Evolutionary conservation across 2,113 vertebrate genomes (phyloP), one percentile per base, ranked within the genome.

Genomic region (Fregetta grallaria): DNA sequence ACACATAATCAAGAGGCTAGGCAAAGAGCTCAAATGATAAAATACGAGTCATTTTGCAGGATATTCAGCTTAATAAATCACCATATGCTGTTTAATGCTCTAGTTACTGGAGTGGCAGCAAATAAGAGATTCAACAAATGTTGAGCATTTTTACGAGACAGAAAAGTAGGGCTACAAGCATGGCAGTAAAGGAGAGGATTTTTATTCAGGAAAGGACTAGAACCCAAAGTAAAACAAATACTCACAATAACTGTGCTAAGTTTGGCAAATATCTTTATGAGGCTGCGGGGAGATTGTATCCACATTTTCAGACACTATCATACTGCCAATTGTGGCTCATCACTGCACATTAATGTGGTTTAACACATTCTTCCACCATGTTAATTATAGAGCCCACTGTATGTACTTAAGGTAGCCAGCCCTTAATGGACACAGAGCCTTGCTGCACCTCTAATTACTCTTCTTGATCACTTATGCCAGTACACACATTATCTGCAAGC

Each of bases 401-500:
- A 66, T 21, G 52, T 42, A 71, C 42, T 91, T 72, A 85, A 92
- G 66, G 19, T 40, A 94, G 82, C 47, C 88, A 95, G 88, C 62
- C 58, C 82, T 71, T 95, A 95, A 97, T 92, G 92, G 87, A 70
- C 80, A 81, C 2, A 89, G 68, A 84, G 80, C 62, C 83, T 50
- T 66, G 62, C 50, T 93, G 67, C 47, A 62, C 67, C 63, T 91
- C 86, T 92, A 81, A 95, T 94, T 91, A 40, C 66, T 55, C 71
- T 52, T 90, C 62, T 36, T 82, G 73, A 50, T 90, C 83, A 65
- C 59, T 95, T 66, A 73, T 87, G 83, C 82, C 96, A 94, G 71
- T 23, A 40, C 21, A 18, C 40, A 91, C 86, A 94, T 92, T 94
- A 92, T 76, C 86, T 92, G 74, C 94, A 94, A 97, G 53, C 34